Percentiles rank a stretch among this genome's conserved stretches.
Evolutionary conservation across 2,797 vertebrate genomes (phyloP).

Genomic region (Myiothlypis coronata): DNA sequence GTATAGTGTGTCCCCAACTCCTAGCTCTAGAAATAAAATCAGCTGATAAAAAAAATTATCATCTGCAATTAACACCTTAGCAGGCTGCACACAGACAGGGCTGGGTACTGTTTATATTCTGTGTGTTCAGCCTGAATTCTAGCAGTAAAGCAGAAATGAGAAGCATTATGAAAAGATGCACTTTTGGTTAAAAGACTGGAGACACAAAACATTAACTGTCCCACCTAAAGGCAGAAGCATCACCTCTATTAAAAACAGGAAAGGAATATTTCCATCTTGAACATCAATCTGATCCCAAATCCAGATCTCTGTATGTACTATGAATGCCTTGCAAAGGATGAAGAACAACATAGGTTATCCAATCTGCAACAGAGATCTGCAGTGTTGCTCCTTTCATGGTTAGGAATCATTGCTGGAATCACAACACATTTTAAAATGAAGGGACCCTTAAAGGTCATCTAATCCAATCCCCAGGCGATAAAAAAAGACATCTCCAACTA

Average conservation of each 20-base stretch:
- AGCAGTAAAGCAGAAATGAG: background rate
- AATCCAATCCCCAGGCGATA: background rate
- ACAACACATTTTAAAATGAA: background rate
- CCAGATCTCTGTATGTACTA: background rate
- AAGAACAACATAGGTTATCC: background rate
- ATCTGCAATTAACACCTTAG: background rate
- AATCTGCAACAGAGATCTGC: background rate
- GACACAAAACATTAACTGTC: background rate
- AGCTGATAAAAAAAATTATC: background rate
- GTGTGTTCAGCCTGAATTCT: background rate
- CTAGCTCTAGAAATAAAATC: background rate
- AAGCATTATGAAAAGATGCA: background rate
- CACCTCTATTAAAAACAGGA: background rate
- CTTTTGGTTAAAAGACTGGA: background rate
- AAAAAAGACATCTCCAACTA: background rate
- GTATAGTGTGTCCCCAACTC: background rate
- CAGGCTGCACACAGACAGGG: background rate
- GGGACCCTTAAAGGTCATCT: background rate
- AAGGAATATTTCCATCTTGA: background rate
- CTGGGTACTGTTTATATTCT: fast-evolving
- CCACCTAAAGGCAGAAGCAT: background rate
- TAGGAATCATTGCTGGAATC: background rate
- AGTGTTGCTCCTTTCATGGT: background rate
- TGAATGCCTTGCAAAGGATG: fast-evolving
- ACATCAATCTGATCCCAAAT: background rate